Percentiles rank a stretch among this genome's conserved stretches.
Evolutionary conservation across 2,888 invertebrate genomes (phyloP).

Genomic region (Apotomis betuletana): DNA sequence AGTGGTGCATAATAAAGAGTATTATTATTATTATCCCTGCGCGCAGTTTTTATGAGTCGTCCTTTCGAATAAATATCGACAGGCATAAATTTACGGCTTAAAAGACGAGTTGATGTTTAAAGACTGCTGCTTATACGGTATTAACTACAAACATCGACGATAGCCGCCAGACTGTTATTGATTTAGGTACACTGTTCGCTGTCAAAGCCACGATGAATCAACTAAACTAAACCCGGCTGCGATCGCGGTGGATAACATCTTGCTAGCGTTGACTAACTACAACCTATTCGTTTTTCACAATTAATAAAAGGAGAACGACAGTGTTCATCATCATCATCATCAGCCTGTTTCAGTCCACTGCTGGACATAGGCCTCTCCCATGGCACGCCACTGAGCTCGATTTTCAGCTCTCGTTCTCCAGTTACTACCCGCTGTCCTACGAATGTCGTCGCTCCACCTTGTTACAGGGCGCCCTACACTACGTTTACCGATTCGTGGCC

Average conservation of each 20-base stretch:
- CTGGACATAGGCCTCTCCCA: no score
- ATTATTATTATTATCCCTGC: conserved; percentile 3
- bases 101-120: conserved; percentile 28
- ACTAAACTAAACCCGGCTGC: conserved; percentile 41
- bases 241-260: conserved; percentile 22
- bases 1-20: no score
- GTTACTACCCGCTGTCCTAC: no score
- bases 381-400: no score
- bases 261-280: conserved; percentile 3
- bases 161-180: conserved; percentile 47
- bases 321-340: no score
- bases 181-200: conserved; percentile 50
- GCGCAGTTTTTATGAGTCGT: conserved; percentile 25
- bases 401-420: no score
- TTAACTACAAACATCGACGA: conserved; percentile 34
- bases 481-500: no score
- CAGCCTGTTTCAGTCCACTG: no score
- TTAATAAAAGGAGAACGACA: not conserved
- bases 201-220: conserved; percentile 47
- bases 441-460: no score
- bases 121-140: conserved; percentile 12
- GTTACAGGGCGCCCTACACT: no score
- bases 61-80: conserved; percentile 27
- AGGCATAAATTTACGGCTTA: conserved; percentile 25
- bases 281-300: conserved; percentile 5